Base-by-base conservation (phyloP, 2,797 vertebrate species). In the Myotis daubentonii region DNA sequence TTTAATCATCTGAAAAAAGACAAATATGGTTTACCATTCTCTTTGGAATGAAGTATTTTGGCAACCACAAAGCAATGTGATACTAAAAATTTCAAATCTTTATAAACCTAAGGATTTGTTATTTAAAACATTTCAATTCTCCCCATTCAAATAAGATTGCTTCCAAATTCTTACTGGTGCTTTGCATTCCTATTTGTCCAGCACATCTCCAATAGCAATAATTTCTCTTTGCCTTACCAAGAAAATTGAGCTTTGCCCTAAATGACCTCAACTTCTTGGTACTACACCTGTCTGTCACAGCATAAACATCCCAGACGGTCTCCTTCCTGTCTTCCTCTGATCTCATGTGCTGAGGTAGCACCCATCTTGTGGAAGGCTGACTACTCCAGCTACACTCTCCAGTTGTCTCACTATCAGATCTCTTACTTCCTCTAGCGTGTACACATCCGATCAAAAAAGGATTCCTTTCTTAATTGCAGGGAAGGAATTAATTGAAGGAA, bases 1-100 rank as follows among this genome's bases (percentile, higher is more conserved):
- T 98, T 99, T 99, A 71, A 99, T 22, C 0, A 98, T 98, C 99
- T 99, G 97, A 92, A 93, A 92, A 86, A n/a, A 91, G 60, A 83
- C 91, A 57, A 94, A 89, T 76, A 96, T 62, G 78, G 47, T 60
- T 87, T 93, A 95, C n/a, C 76, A 70, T 83, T 94, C n/a, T 66
- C 68, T 88, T 89, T 66, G 75, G 30, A 25, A 95, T 68, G 53
- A 92, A 81, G 10, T 89, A 36, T 81, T 91, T 70, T 95, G 88
- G 66, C 49, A 93, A 92, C 36, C 30, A 87, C 8, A 90, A 25
- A 86, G 28, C 28, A 94, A 72, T 28, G 72, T n/a, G 33, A 78
- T 79, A 91, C 23, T 89, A 78, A 87, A 93, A 20, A 60, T 57
- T 91, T 87, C 23, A 49, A 49, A 85, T 71, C 38, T 95, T 89